Conservation (phyloP, 2,797 vertebrate genomes). For the Halcyon chelicuti region DNA sequence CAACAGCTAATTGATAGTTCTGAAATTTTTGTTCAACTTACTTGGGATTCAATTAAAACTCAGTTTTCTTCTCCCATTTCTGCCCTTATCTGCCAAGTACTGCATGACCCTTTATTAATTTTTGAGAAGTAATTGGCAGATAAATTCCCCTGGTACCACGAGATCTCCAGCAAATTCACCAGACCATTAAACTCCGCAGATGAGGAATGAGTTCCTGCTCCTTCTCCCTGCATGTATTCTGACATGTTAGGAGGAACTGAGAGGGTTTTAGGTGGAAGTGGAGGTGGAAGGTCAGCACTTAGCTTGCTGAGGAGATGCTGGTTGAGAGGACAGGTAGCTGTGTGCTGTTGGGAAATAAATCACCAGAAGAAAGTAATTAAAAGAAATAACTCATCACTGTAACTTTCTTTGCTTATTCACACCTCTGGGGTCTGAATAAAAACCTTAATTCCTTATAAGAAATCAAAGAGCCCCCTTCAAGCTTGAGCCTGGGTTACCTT, state of each 20-base stretch:
- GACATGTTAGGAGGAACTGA: neutral
- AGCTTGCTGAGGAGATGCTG: neutral
- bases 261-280: neutral
- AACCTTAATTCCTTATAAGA: neutral
- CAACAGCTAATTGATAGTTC: constrained; percentile 16
- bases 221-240: neutral
- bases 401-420: neutral
- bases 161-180: neutral
- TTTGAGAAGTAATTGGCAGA: constrained; percentile 26
- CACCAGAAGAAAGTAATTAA: neutral
- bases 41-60: neutral
- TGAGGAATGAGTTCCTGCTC: neutral
- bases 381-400: neutral
- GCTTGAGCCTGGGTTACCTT: neutral
- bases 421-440: neutral
- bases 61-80: neutral
- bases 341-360: neutral
- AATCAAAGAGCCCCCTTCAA: neutral
- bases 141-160: neutral
- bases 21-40: neutral
- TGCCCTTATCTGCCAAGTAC: neutral
- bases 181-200: neutral
- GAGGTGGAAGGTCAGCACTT: neutral
- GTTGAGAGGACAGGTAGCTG: neutral
- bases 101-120: neutral